phyloP scores from a whole-genome alignment of 1,140 invertebrate genomes.

The Anagrus nilaparvatae region DNA sequence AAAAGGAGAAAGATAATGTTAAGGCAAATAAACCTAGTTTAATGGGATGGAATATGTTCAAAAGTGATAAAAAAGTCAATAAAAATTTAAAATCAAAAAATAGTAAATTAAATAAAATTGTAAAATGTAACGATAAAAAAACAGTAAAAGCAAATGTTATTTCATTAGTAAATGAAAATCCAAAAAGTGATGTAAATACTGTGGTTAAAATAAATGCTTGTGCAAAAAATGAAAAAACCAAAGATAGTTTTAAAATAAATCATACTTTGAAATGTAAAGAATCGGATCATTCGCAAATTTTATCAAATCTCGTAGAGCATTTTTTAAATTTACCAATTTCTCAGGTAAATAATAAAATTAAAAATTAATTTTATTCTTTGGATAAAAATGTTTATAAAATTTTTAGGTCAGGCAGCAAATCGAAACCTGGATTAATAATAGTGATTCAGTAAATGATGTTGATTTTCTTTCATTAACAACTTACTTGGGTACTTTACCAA shows the following conservation, averaged over 20 bases:
- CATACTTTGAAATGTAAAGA: slow-evolving; percentile 19
- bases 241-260: slow-evolving; percentile 4
- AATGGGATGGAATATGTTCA: slow-evolving; percentile 18
- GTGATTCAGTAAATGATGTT: slow-evolving; percentile 30
- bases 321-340: slow-evolving; percentile 32
- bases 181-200: neutral
- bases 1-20: slow-evolving; percentile 34
- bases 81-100: slow-evolving; percentile 16
- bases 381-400: slow-evolving; percentile 10
- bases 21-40: slow-evolving; percentile 4
- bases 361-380: neutral
- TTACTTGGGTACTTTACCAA: slow-evolving; percentile 36
- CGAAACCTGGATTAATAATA: slow-evolving; percentile 33
- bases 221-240: slow-evolving; percentile 2
- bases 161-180: neutral
- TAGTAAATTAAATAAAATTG: slow-evolving; percentile 8
- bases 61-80: slow-evolving; percentile 17
- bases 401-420: slow-evolving; percentile 36
- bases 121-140: slow-evolving; percentile 9
- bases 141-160: slow-evolving; percentile 9
- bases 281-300: slow-evolving; percentile 28
- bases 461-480: slow-evolving; percentile 36
- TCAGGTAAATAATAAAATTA: slow-evolving; percentile 27
- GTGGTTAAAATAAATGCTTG: slow-evolving; percentile 1
- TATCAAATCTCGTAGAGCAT: slow-evolving; percentile 31